These are phyloP conservation scores for Nymphicus hollandicus DNA, from an alignment of 2,113 vertebrate genomes.

Conservation along the genomic window DNA sequence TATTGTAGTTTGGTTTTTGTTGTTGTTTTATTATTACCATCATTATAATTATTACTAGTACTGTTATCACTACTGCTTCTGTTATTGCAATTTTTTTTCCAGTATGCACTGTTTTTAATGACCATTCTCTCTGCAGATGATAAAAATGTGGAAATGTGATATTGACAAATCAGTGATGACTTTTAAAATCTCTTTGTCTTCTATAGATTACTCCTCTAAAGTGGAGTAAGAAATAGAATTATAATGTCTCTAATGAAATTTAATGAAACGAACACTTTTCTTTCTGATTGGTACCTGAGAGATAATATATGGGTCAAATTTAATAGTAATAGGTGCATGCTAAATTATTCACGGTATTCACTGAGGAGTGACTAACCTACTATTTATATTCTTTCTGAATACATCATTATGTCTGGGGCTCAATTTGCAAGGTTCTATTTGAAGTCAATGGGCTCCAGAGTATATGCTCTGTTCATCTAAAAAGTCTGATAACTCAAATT, in stretches of 20 bases:
- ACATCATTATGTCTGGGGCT: conserved; percentile 39
- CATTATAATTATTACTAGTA: background rate
- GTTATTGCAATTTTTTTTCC: background rate
- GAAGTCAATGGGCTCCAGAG: conserved; percentile 53
- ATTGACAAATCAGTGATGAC: background rate
- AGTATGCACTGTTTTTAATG: background rate
- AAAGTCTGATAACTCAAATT: conserved; percentile 14
- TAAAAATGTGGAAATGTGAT: background rate
- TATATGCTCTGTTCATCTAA: conserved; percentile 22
- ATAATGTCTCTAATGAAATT: background rate
- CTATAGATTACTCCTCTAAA: background rate
- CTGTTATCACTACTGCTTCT: background rate
- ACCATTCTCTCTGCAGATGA: background rate
- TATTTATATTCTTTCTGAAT: conserved; percentile 62
- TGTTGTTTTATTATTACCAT: background rate
- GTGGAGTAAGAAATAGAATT: background rate
- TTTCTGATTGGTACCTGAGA: conserved; percentile 31
- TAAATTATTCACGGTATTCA: conserved; percentile 57
- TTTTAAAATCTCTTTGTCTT: background rate
- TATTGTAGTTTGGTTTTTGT: background rate
- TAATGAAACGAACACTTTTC: conserved; percentile 28
- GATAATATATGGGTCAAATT: conserved; percentile 58
- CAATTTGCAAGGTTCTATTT: conserved; percentile 48
- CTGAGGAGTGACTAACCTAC: conserved; percentile 63
- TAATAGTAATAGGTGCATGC: background rate